These are phyloP conservation scores for Cervus canadensis DNA, from an alignment of 2,113 vertebrate species.

Conservation along the genomic window DNA sequence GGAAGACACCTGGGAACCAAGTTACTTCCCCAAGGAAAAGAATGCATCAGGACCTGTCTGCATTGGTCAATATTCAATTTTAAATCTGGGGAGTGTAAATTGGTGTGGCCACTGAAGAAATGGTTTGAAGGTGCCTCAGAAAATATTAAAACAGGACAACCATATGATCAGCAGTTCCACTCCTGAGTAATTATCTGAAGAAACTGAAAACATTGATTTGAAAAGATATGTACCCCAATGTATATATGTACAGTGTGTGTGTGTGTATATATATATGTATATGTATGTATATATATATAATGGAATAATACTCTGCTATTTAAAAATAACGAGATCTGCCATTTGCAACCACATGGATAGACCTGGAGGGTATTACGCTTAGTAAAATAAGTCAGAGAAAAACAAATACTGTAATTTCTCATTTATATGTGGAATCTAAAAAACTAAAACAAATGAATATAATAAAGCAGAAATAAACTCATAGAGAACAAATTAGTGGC, in stretches of 20 bases:
- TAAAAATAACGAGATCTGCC: neutral
- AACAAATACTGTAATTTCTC: neutral
- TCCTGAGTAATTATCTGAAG: neutral
- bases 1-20: neutral
- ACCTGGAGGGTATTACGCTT: neutral
- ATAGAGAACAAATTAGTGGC: neutral
- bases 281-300: neutral
- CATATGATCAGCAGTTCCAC: neutral
- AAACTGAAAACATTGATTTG: neutral
- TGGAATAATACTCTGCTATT: neutral
- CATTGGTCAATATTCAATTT: neutral
- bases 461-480: neutral
- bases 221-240: neutral
- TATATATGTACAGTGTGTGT: neutral
- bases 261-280: too few species aligned
- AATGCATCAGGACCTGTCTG: neutral
- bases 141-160: neutral
- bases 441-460: neutral
- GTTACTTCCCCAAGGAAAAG: neutral
- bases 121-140: neutral
- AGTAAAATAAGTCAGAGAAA: neutral
- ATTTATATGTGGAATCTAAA: neutral
- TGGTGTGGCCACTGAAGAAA: neutral
- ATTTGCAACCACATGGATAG: neutral
- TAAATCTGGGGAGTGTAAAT: neutral